Evolutionary conservation across 2,113 vertebrate species (phyloP).

Genomic region (Grantiella picta): DNA sequence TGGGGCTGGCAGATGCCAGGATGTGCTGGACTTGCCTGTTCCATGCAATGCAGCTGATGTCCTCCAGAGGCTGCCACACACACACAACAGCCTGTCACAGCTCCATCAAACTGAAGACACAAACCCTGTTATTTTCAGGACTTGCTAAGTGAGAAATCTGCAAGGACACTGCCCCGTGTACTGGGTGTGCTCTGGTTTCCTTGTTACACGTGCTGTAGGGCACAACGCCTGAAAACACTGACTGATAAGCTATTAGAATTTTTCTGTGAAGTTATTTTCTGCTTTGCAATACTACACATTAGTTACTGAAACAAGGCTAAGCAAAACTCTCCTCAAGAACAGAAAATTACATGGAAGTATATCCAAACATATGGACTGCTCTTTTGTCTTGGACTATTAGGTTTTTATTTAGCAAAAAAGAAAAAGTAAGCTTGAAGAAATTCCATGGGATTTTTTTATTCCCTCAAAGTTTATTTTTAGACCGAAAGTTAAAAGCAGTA

Average conservation of each 20-base stretch:
- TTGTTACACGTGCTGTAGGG: rapidly evolving
- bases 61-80: slow-evolving; percentile 83
- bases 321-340: background rate
- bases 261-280: background rate
- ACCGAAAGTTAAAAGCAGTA: background rate
- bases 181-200: background rate
- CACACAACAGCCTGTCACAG: background rate
- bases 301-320: background rate
- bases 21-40: slow-evolving; percentile 83
- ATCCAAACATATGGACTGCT: background rate
- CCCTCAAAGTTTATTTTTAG: background rate
- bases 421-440: background rate
- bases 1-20: slow-evolving; percentile 85
- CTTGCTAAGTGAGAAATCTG: background rate
- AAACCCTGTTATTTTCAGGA: background rate
- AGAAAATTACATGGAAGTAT: background rate
- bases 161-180: background rate
- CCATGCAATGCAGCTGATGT: slow-evolving; percentile 85
- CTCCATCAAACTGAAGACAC: background rate
- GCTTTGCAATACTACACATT: background rate
- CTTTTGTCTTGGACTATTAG: background rate
- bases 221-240: background rate
- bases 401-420: background rate
- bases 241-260: background rate
- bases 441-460: background rate